Evolutionary conservation across 2,888 invertebrate species (phyloP), one percentile per base, ranked within the genome.

Genomic region (Ligdia adustata): DNA sequence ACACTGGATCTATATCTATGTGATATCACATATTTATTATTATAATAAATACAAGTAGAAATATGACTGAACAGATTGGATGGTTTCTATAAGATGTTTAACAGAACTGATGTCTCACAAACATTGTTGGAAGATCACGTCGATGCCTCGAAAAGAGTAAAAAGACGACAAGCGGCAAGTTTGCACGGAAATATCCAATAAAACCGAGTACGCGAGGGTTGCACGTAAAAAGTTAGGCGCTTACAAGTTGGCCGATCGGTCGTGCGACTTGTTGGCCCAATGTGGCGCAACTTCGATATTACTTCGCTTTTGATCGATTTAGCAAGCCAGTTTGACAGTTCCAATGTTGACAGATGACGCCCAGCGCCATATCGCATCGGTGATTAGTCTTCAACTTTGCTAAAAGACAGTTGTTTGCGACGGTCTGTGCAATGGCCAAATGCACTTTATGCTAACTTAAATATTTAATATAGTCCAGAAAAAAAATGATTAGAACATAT

Each of bases 261-360:
- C 61, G 65, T 54, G 38, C 73, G 68, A 73, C 73, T 73, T 72
- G 72, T 75, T 68, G 71, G 66, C 72, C 64, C 72, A 82, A 85
- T 73, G 82, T 68, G 69, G 65, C 70, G 59, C 72, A 83, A 87
- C 83, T 88, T 88, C 72, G 81, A 86, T 87, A 89, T 88, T 89
- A 88, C 85, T 89, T 89, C 69, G 78, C 78, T 73, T 79, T 82
- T 89, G 88, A 89, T 88, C 87, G 88, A 88, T 89, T 80, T 75
- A 74, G 75, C 84, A 73, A 75, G 71, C 77, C 76, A 80, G 77
- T 87, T 82, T 84, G 88, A 87, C 87, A 87, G 86, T 85, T 86
- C 59, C 75, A 84, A 85, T 83, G 72, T 81, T 86, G 84, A 88
- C 86, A 83, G 88, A 89, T 88, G 88, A 87, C 76, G 80, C 77